phyloP scores from a whole-genome alignment of 2,888 invertebrate genomes.

The Ectemnius cavifrons region DNA sequence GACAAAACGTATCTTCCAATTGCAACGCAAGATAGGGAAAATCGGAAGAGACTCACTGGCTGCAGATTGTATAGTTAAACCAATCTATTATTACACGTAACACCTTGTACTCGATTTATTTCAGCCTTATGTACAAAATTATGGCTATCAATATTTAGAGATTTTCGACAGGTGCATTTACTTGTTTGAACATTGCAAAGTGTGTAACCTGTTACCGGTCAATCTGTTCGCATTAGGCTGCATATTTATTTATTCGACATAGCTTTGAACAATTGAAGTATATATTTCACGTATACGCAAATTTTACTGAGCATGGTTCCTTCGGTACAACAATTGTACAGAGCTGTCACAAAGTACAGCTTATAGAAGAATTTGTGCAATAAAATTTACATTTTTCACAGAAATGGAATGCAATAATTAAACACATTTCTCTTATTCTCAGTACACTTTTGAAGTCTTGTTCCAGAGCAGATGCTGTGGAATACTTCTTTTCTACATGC shows the following conservation, averaged over 20 bases:
- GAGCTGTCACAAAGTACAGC: constrained; percentile 35
- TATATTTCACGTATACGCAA: constrained; percentile 24
- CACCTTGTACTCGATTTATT: constrained; percentile 23
- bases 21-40: constrained; percentile 25
- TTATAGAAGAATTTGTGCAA: constrained; percentile 52
- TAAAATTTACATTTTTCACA: constrained; percentile 38
- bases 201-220: constrained; percentile 38
- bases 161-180: constrained; percentile 46
- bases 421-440: constrained; percentile 30
- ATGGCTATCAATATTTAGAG: constrained; percentile 22
- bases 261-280: constrained; percentile 26
- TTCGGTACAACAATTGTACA: constrained; percentile 34
- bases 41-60: constrained; percentile 35
- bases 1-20: constrained; percentile 31
- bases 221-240: constrained; percentile 37
- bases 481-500: constrained; percentile 16
- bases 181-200: constrained; percentile 34
- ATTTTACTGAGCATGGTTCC: constrained; percentile 36
- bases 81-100: constrained; percentile 38
- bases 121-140: constrained; percentile 9
- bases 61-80: constrained; percentile 24
- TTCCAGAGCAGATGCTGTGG: neutral
- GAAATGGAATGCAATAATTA: constrained; percentile 31
- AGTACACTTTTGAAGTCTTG: constrained; percentile 18
- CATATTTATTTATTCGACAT: constrained; percentile 38